Evolutionary conservation across 1,140 invertebrate species (phyloP), one percentile per base, ranked within the genome.

Genomic region (Neoseiulus cucumeris): DNA sequence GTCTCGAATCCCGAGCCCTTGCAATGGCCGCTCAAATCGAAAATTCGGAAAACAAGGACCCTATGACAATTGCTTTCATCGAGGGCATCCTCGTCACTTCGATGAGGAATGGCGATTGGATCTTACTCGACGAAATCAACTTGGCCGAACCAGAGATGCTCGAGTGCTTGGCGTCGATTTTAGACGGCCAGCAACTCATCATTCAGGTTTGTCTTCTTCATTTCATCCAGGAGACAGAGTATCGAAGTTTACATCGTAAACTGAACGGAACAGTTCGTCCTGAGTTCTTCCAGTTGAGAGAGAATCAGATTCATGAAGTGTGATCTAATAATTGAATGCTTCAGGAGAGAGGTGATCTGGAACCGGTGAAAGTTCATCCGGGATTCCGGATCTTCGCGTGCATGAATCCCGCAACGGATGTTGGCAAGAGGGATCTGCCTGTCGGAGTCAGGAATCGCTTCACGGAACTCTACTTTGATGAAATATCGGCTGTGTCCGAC

Each of bases 351-450:
- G 79, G 79, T 7, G 77, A 79, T 68, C 68, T 70, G 17, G 72
- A 77, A 65, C 83, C 86, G 7, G 81, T 98, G 0, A 79, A 82
- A 69, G 78, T 89, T 65, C 89, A 98, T 79, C 77, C 82, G 0
- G 81, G 94, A 71, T 99, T 99, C 73, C 86, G 88, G 0, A 79
- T 99, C 41, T 97, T 99, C 78, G 94, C 94, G 25, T 97, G 94
- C 72, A 99, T 99, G 96, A 99, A 99, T 79, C 96, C 95, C 25
- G 91, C 94, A 0, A 98, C 94, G 7, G 95, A 99, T 80, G 85
- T 98, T n/a, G 95, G 95, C 0, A 99, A 99, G 77, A 91, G 89
- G 75, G 89, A 97, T 73, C 77, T 99, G 18, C 89, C 94, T 0
- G 78, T 85, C 4, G 92, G 92, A 12, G 80, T 98, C 22, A 81